Evolutionary conservation across 2,113 vertebrate species (phyloP), one percentile per base, ranked within the genome.

Genomic region (Petromus typicus): DNA sequence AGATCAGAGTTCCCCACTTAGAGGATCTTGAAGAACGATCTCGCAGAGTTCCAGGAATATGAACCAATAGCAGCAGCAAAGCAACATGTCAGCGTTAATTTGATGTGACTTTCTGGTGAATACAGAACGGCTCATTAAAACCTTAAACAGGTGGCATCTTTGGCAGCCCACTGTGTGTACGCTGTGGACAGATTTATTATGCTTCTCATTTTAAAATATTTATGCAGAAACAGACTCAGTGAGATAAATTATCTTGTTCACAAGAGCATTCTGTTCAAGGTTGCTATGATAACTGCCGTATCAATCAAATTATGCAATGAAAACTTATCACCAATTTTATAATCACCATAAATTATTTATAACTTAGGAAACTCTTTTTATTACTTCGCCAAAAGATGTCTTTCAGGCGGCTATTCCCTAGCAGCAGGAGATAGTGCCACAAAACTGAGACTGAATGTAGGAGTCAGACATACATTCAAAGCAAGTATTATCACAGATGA

Each of bases 141-240:
- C 88, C 94, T 94, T 94, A 93, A 98, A 96, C 97, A 98, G 98
- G 98, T 98, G 98, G 97, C 96, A 98, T 73, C 91, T 97, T 97
- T 98, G 97, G 97, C 97, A 98, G 96, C 87, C 96, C 96, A 89
- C 85, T 87, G 93, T 82, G 75, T 95, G 66, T 71, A 75, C 0
- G 6, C 82, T 97, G 57, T 4, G 94, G 97, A 97, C 95, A 98
- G 97, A 98, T 98, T 98, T 94, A 98, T 97, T 98, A 97, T 25
- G 66, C 75, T 82, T 98, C 97, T 97, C 93, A 96, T 97, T 98
- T 98, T 96, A 93, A 98, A 98, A 98, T 97, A 98, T 98, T 98
- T 97, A 97, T 95, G 92, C 95, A 96, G 88, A 96, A 98, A 96
- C 0, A 0, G 91, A 89, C 93, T 97, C 95, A 43, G 90, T 86